Evolutionary conservation across 2,888 invertebrate genomes (phyloP), one percentile per base, ranked within the genome.

Genomic region (Aplocera efformata): DNA sequence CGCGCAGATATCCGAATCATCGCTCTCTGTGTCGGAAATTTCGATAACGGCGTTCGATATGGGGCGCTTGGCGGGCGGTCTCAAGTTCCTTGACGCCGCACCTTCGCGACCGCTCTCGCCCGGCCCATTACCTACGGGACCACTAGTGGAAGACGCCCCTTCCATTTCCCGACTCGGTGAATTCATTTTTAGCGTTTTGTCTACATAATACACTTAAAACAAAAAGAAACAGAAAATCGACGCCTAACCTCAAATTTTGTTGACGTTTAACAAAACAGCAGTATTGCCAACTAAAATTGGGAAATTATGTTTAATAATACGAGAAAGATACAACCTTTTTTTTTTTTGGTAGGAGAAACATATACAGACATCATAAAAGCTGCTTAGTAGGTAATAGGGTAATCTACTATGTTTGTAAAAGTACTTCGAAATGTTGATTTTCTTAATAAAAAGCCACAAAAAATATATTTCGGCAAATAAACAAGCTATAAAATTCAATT

Each of bases 1-100:
- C 3, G 88, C 88, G 45, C 88, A 89, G n/a, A 89, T 72, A 37
- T 88, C 88, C n/a, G 88, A 88, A 43, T 88, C 88, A 32, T 88
- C 88, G 41, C 81, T 88, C 7, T 88, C 88, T 1, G 88, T 83
- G 49, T 88, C 88, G 7, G 86, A 85, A 33, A 88, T 88, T 58
- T 85, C 85, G 33, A 88, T 88, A 8, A 88, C 84, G 7, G 82
- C 60, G 44, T 52, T 65, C 7, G 74, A 65, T 25, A 73, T 57
- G 38, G 69, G 77, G 44, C 84, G 82, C 70, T 83, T 83, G 67
- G 81, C 77, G 75, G 83, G 80, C 75, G 83, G 82, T 57, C 77
- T 72, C 50, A 54, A 60, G 22, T 44, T 50, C 41, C 55, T 53
- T 32, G 58, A 56, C 50, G 60, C 58, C 48, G 65, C 54, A 30